Evolutionary conservation across 1,140 invertebrate genomes (phyloP).

Genomic region (Drosophila carrolli): DNA sequence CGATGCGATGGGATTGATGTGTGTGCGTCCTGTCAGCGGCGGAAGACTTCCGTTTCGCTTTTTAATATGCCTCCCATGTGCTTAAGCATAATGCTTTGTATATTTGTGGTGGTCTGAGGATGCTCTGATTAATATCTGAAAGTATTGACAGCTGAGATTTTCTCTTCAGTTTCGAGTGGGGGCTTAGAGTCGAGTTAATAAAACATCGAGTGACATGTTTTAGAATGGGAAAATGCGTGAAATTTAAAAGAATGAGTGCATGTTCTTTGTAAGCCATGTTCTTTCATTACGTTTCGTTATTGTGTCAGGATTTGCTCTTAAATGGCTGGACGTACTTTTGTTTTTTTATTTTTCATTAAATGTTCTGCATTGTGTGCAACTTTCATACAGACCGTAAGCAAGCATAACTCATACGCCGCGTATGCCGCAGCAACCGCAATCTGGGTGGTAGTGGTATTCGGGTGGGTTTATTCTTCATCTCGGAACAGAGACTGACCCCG

Average conservation of each 20-base stretch:
- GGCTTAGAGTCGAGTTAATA: conserved; percentile 63
- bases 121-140: conserved; percentile 75
- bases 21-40: conserved; percentile 18
- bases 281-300: conserved; percentile 14
- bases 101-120: conserved; percentile 14
- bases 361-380: conserved; percentile 43
- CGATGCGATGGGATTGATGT: conserved; percentile 48
- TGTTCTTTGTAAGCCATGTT: conserved; percentile 25
- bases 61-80: conserved; percentile 75
- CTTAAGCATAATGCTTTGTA: conserved; percentile 61
- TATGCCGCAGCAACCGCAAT: conserved; percentile 54
- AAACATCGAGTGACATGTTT: conserved; percentile 72
- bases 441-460: neutral
- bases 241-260: conserved; percentile 31
- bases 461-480: conserved; percentile 2
- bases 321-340: conserved; percentile 35
- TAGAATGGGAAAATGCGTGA: conserved; percentile 56
- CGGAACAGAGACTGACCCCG: conserved; percentile 23
- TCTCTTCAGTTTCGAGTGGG: conserved; percentile 19
- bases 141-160: conserved; percentile 81
- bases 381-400: conserved; percentile 26
- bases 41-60: conserved; percentile 29
- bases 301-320: conserved; percentile 38
- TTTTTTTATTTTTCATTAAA: conserved; percentile 57
- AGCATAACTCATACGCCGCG: conserved; percentile 69